phyloP scores from a whole-genome alignment of 2,888 invertebrate genomes.

The Lepas anatifera region DNA sequence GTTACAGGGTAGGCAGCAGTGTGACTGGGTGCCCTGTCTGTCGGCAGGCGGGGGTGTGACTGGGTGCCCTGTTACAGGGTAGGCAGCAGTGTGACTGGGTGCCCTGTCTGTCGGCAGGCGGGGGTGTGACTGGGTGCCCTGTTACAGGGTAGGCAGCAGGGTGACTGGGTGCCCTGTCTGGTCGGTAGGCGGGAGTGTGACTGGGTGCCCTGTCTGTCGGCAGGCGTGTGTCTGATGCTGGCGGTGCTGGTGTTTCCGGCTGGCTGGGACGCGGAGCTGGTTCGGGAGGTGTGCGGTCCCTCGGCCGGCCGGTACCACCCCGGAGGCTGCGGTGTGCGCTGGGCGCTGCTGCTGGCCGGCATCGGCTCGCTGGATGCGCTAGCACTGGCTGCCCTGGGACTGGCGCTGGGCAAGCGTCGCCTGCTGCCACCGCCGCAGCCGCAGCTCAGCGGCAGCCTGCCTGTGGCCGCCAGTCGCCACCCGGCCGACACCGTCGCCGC shows the following conservation, averaged over 20 bases:
- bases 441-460: constrained; percentile 15
- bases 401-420: constrained; percentile 82
- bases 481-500: constrained; percentile 31
- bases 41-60: too few species aligned
- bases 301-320: constrained; percentile 55
- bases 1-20: too few species aligned
- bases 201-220: too few species aligned
- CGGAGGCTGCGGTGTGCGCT: constrained; percentile 77
- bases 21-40: too few species aligned
- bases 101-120: too few species aligned
- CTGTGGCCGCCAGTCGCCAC: constrained; percentile 3
- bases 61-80: too few species aligned
- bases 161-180: too few species aligned
- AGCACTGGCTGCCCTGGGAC: constrained; percentile 76
- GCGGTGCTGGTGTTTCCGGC: constrained; percentile 82
- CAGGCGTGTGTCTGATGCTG: constrained; percentile 74
- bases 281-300: constrained; percentile 73
- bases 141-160: too few species aligned
- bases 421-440: constrained; percentile 60
- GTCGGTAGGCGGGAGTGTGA: too few species aligned
- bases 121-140: too few species aligned
- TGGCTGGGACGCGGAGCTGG: constrained; percentile 74
- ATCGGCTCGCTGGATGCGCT: constrained; percentile 71
- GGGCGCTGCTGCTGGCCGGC: constrained; percentile 86
- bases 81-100: too few species aligned